Evolutionary conservation across 2,888 invertebrate species (phyloP).

Genomic region (Epicampocera succincta): DNA sequence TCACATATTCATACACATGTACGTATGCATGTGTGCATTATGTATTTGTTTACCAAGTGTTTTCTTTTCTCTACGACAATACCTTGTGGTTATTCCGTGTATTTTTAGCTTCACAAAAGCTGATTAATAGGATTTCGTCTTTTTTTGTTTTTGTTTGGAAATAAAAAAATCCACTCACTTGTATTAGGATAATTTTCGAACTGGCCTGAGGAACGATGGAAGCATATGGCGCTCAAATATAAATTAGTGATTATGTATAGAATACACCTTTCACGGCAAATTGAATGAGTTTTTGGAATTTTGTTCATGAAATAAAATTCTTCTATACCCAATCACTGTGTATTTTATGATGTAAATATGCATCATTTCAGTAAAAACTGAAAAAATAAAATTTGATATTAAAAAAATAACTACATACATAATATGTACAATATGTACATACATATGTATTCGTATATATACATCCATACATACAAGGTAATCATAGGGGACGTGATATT

Average conservation of each 20-base stretch:
- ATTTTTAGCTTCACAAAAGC: conserved; percentile 60
- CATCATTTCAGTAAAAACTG: too few relatives aligned
- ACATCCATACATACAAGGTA: too few relatives aligned
- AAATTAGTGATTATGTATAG: conserved; percentile 48
- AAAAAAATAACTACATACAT: too few relatives aligned
- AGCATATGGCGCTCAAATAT: conserved; percentile 58
- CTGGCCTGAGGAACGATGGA: conserved; percentile 30
- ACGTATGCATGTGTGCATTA: background rate
- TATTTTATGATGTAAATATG: too few relatives aligned
- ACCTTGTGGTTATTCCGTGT: conserved; percentile 58
- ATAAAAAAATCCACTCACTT: background rate
- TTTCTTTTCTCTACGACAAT: conserved; percentile 29
- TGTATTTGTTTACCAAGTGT: background rate
- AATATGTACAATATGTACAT: too few relatives aligned
- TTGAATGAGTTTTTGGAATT: too few relatives aligned
- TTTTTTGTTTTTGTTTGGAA: background rate
- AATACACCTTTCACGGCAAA: too few relatives aligned
- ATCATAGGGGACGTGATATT: too few relatives aligned
- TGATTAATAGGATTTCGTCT: conserved; percentile 25
- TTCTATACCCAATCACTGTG: too few relatives aligned
- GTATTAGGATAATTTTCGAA: background rate
- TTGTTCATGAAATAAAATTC: too few relatives aligned
- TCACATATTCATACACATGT: conserved; percentile 6
- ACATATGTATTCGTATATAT: too few relatives aligned
- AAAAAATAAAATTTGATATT: too few relatives aligned